phyloP scores from a whole-genome alignment of 2,888 invertebrate species.

The Nomada lathburiana region DNA sequence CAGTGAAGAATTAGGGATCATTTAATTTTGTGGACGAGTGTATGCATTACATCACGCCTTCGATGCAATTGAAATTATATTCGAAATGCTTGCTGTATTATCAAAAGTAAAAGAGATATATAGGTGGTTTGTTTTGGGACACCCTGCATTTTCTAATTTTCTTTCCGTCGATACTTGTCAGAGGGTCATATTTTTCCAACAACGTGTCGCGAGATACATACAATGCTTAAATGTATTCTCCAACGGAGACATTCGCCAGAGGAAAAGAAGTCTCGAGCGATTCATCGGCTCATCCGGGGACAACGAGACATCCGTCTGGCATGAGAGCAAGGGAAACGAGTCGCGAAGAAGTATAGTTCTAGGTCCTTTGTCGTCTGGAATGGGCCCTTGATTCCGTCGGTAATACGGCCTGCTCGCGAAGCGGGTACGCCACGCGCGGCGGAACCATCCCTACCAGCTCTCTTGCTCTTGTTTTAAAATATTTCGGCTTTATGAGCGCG shows the following conservation, averaged over 20 bases:
- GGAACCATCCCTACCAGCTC: conserved; percentile 64
- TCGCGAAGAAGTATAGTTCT: conserved; percentile 30
- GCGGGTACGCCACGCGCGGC: conserved; percentile 34
- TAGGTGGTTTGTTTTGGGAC: too few relatives aligned
- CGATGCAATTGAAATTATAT: too few relatives aligned
- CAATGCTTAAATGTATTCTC: not conserved
- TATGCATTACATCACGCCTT: too few relatives aligned
- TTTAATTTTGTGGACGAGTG: too few relatives aligned
- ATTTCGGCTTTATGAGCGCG: conserved; percentile 78
- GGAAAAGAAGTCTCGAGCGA: not conserved
- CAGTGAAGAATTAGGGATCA: too few relatives aligned
- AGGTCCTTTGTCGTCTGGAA: conserved; percentile 54
- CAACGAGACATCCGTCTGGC: conserved; percentile 21
- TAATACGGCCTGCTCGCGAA: conserved; percentile 42
- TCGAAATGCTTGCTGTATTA: too few relatives aligned
- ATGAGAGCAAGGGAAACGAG: conserved; percentile 20
- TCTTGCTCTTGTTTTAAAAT: conserved; percentile 79
- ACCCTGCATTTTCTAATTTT: not conserved
- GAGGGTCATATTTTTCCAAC: too few relatives aligned
- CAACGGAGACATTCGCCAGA: not conserved
- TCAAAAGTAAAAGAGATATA: too few relatives aligned
- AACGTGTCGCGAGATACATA: too few relatives aligned
- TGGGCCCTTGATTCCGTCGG: conserved; percentile 47
- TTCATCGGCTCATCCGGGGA: conserved; percentile 16
- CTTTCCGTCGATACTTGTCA: not conserved